Conservation (phyloP, 1,140 invertebrate genomes). For the Oppia nitens region DNA sequence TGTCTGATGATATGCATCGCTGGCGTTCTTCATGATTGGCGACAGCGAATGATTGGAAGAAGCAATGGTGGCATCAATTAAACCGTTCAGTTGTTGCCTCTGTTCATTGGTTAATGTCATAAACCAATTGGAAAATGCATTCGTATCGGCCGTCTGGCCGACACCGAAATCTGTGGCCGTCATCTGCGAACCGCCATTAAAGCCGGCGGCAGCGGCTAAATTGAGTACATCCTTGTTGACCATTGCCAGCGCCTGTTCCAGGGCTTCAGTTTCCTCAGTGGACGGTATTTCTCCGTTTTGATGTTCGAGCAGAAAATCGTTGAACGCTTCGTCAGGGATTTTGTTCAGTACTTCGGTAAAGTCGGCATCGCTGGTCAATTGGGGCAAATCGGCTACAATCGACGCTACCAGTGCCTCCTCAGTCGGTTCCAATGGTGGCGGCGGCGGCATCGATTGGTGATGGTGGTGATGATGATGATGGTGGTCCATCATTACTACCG, state of each 20-base stretch:
- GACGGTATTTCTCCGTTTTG: slow-evolving; percentile 37
- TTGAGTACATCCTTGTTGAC: slow-evolving; percentile 31
- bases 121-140: slow-evolving; percentile 3
- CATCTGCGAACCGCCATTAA: background rate
- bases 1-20: background rate
- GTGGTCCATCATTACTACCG: background rate
- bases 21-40: slow-evolving; percentile 5
- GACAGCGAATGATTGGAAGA: slow-evolving; percentile 1
- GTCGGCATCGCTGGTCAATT: slow-evolving; percentile 29
- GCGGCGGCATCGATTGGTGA: background rate
- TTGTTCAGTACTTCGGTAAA: slow-evolving; percentile 73
- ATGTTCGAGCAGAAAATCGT: slow-evolving; percentile 61
- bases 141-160: background rate
- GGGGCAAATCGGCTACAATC: slow-evolving; percentile 7
- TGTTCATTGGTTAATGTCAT: slow-evolving; percentile 8
- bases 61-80: slow-evolving; percentile 11
- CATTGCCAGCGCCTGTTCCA: slow-evolving; percentile 61
- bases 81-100: slow-evolving; percentile 10
- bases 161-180: background rate
- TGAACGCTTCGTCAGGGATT: slow-evolving; percentile 64
- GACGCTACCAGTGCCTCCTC: slow-evolving; percentile 14
- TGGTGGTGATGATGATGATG: background rate
- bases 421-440: background rate
- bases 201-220: background rate
- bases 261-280: slow-evolving; percentile 60